Evolutionary conservation across 2,888 invertebrate genomes (phyloP), one percentile per base, ranked within the genome.

Genomic region (Trypoxylon attenuatum): DNA sequence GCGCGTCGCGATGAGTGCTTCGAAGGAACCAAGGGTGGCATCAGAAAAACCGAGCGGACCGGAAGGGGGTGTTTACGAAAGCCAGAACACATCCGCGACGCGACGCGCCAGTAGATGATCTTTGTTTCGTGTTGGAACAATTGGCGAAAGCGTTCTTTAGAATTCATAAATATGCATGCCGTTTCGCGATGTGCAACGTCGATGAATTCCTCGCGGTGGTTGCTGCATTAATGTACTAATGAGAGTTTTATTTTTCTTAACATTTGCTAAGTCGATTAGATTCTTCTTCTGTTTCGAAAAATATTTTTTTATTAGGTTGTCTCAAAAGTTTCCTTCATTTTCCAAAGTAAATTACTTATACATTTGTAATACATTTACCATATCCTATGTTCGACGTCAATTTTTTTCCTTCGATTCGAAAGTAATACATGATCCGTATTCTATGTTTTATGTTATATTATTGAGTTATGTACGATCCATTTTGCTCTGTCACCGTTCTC

Each of bases 51-150:
- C 5, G 6, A 49, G 21, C 16, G 18, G 33, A n/a, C n/a, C n/a
- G n/a, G n/a, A n/a, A n/a, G n/a, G n/a, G n/a, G n/a, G n/a, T 77
- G 69, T 74, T 65, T 72, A 67, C 68, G 49, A 68, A 71, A 69
- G 62, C 43, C 55, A 55, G 69, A 78, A 71, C 76, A 77, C 77
- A 60, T 38, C 49, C 43, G 50, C 41, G 53, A 42, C 55, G 61
- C 53, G 50, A 43, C n/a, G n/a, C n/a, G n/a, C n/a, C n/a, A n/a
- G n/a, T n/a, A 49, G 65, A 64, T 76, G 56, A 61, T 57, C 76
- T 69, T 69, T 76, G 74, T 77, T 63, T 53, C 38, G 16, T 29
- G 51, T 5, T n/a, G 39, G 69, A 73, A 78, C 78, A 78, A 78
- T 78, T 69, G 74, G 56, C 69, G 63, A 55, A 59, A 62, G 64